Conservation (phyloP, 1,140 invertebrate genomes). For the Anadara kagoshimensis region DNA sequence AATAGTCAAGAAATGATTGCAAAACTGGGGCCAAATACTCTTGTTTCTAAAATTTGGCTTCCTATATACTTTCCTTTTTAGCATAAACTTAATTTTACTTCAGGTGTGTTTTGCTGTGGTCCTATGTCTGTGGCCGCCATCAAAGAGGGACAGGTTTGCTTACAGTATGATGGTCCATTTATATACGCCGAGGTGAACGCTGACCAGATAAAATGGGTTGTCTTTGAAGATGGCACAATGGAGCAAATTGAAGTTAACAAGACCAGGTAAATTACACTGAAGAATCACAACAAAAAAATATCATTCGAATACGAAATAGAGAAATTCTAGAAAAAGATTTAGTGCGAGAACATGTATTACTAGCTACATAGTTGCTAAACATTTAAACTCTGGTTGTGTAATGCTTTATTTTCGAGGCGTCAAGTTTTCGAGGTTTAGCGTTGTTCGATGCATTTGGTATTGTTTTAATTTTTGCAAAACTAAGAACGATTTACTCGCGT, state of each 20-base stretch:
- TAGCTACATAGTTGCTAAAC: no score
- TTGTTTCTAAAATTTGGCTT: no score
- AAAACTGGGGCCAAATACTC: no score
- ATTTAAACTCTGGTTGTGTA: neutral
- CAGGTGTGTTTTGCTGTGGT: conserved; percentile 84
- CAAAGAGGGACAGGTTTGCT: conserved; percentile 86
- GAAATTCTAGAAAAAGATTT: neutral
- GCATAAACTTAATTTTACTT: neutral
- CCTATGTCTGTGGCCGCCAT: conserved; percentile 84
- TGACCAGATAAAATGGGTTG: conserved; percentile 56
- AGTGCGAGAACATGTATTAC: no score
- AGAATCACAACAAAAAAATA: neutral
- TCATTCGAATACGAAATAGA: no score
- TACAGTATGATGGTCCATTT: conserved; percentile 87
- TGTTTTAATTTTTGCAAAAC: no score
- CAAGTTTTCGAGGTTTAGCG: no score
- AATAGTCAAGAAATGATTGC: no score
- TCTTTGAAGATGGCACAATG: conserved; percentile 35
- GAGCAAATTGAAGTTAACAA: neutral
- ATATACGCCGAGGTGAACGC: conserved; percentile 84
- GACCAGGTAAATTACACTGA: neutral
- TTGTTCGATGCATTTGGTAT: no score
- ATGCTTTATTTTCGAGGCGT: no score
- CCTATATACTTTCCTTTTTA: no score
- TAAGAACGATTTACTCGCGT: no score